Evolutionary conservation across 2,113 vertebrate species (phyloP).

Genomic region (Conger conger): DNA sequence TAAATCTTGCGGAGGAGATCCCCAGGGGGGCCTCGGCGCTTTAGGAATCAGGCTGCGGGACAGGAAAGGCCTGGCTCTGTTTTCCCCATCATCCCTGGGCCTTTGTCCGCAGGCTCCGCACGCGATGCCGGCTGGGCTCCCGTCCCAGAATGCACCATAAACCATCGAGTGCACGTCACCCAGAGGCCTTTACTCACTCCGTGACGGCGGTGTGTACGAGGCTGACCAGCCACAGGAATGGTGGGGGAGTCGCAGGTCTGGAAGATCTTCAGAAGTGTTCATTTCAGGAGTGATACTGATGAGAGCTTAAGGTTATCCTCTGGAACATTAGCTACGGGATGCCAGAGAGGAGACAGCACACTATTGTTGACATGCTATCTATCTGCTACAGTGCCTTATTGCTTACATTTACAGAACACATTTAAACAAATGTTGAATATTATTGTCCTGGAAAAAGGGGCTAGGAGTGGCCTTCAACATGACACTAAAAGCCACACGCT

Average conservation of each 20-base stretch:
- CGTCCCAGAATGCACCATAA: conserved; percentile 49
- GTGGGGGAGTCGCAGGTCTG: background rate
- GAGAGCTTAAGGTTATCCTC: background rate
- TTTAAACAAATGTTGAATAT: background rate
- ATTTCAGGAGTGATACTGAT: background rate
- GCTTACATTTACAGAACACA: background rate
- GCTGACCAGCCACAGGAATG: background rate
- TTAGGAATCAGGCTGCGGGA: conserved; percentile 29
- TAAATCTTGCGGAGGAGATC: background rate
- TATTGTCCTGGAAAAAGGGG: too few relatives aligned
- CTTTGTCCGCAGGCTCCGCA: conserved; percentile 27
- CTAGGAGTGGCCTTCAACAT: too few relatives aligned
- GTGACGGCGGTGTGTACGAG: background rate
- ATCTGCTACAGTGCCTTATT: background rate
- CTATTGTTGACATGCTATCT: background rate
- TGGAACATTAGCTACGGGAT: background rate
- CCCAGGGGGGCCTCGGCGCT: conserved; percentile 11
- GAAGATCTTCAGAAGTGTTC: background rate
- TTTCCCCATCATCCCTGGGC: conserved; percentile 46
- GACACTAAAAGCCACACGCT: too few relatives aligned
- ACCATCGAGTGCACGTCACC: conserved; percentile 13
- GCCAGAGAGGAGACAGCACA: background rate
- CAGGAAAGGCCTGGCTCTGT: conserved; percentile 54
- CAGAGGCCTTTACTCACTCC: conserved; percentile 6
- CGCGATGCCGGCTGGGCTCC: conserved; percentile 51